Conservation (phyloP, 1,140 invertebrate species). For the Eupristina koningsbergeri region DNA sequence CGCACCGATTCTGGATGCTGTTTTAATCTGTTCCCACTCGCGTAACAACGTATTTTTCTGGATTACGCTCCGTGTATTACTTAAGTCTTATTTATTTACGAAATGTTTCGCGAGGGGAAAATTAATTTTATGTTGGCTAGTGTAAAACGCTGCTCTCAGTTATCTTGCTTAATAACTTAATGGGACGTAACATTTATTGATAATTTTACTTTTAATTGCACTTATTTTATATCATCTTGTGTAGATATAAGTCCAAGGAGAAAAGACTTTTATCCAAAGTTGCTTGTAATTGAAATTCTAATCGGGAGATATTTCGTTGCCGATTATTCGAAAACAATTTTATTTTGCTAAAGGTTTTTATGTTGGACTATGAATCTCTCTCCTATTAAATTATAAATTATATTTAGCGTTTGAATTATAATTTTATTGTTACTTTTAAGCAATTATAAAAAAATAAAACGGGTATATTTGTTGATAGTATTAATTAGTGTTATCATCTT, state of each 20-base stretch:
- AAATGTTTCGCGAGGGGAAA: constrained; percentile 23
- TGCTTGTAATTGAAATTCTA: constrained; percentile 17
- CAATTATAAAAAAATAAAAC: not conserved
- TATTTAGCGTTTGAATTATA: not conserved
- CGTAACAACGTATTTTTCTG: constrained; percentile 35
- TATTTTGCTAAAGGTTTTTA: not conserved
- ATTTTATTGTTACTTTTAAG: not conserved
- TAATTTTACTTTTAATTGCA: constrained; percentile 7
- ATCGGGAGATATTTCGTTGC: not conserved
- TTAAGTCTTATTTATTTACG: constrained; percentile 30
- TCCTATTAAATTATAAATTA: not conserved
- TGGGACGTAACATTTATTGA: constrained; percentile 2
- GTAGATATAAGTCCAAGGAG: not conserved
- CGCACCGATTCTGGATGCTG: not conserved
- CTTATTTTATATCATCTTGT: not conserved
- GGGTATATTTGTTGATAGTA: no score
- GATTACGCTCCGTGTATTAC: constrained; percentile 11
- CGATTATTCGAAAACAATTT: not conserved
- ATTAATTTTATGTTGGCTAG: constrained; percentile 33
- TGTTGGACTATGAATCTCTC: not conserved
- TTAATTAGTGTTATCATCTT: no score
- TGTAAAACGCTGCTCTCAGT: constrained; percentile 19
- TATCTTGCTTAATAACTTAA: constrained; percentile 28
- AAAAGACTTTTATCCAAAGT: not conserved
- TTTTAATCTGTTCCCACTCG: constrained; percentile 1